Evolutionary conservation across 1,140 invertebrate genomes (phyloP), one percentile per base, ranked within the genome.

Genomic region (Drosophila pectinifera): DNA sequence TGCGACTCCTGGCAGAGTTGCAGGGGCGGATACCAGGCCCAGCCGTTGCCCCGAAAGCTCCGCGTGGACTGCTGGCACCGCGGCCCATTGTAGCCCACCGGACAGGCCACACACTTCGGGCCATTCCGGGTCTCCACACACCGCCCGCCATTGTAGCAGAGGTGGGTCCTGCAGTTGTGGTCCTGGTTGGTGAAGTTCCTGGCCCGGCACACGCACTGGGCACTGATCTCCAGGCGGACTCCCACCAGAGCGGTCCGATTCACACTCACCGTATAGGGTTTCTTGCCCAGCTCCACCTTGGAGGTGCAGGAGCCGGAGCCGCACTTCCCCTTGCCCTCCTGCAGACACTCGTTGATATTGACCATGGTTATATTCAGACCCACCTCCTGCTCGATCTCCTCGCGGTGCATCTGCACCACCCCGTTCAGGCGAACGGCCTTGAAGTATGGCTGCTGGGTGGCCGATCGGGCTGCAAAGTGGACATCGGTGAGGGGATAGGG

Each of bases 191-290:
- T 92, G 63, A 94, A 95, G 76, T 95, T 95, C 31, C 94, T 80
- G 1, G 94, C 94, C 5, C 93, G 93, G 72, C 94, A 94, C 11
- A 92, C 92, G 76, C 95, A 95, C 72, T 94, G 93, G 0, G 94
- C 93, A 48, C 93, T 91, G 18, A 94, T 93, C 69, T 93, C 93
- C 6, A 95, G 93, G n/a, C 93, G 92, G 4, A 96, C 94, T 5
- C 95, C 95, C 20, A 96, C 95, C 51, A 96, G 89, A 0, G 95
- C 93, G 0, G 92, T 96, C 67, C 95, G 94, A 82, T 97, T 97
- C 1, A 96, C 95, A 86, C 96, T 96, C 5, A 96, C 95, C 78
- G 95, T 94, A 59, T 95, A 95, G 0, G 96, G 96, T 10, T 94
- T 81, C 42, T 93, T 92, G 80, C 94, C 94, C 16, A 96, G 93